Evolutionary conservation across 2,888 invertebrate genomes (phyloP), one percentile per base, ranked within the genome.

Genomic region (Acanthococcus lagerstroemiae): DNA sequence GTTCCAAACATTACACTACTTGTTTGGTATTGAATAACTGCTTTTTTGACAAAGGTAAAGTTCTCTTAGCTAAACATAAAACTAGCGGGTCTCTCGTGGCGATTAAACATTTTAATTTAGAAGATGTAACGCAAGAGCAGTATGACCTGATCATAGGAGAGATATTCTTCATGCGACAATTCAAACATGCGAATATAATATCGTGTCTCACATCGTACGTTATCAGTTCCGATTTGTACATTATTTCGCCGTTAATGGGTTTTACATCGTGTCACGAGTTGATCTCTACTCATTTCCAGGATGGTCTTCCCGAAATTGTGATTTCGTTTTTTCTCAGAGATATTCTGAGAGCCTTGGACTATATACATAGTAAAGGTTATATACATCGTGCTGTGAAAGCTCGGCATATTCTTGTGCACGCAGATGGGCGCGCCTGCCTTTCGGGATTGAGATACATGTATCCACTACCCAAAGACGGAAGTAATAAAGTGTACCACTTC

Each of bases 361-460:
- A 95, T 76, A 80, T 95, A 68, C 94, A 95, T 75, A 82, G 83
- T 69, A 86, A 86, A 74, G 86, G 89, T 65, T 87, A 85, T 75
- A 87, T 95, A 72, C 94, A 94, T 76, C 86, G 93, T 73, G 86
- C 89, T 68, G 81, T 95, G 56, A 81, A 87, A 71, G 90, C 89
- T 3, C 87, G 89, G 76, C 92, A 93, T 73, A 86, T 95, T 55
- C 77, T 94, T 27, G 78, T 95, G 19, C 86, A 86, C 65, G 82
- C 83, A 0, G 80, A 80, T 58, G 90, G 90, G 0, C 80, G 80
- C 69, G 88, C 88, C 1, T 83, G 85, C 27, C 75, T 95, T 70
- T 81, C 88, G 0, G 93, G 93, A 1, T 81, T 94, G 61, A 81
- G 90, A 15, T 88, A 88, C 74, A 85, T 88, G 3, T 88, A 86